Conservation (phyloP, 2,113 vertebrate genomes). For the Circaetus cinerascens region DNA sequence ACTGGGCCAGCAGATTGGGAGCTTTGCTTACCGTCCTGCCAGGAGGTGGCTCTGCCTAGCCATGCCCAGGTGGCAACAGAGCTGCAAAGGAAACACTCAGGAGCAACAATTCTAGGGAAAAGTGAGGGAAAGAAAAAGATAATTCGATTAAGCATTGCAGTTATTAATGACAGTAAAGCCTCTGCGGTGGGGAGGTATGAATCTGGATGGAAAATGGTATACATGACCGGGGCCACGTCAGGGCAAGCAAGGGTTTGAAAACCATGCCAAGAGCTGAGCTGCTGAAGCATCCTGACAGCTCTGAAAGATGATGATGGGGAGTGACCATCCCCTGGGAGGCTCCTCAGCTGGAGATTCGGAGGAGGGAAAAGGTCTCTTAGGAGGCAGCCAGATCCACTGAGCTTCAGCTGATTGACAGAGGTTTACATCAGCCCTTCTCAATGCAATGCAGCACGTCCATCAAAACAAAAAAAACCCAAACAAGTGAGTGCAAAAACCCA, state of each 20-base stretch:
- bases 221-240: neutral
- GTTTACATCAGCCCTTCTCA: neutral
- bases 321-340: neutral
- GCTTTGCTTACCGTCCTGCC: neutral
- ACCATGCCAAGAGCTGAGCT: neutral
- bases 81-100: neutral
- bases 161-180: neutral
- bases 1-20: neutral
- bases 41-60: constrained; percentile 56
- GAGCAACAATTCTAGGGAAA: neutral
- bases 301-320: neutral
- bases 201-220: neutral
- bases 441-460: rapidly evolving
- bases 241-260: neutral
- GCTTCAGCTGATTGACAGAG: neutral
- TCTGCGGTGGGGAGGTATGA: neutral
- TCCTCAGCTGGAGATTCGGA: neutral
- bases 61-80: neutral
- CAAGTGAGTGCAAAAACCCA: neutral
- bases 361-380: neutral
- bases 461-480: neutral
- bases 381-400: neutral
- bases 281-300: neutral
- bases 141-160: neutral
- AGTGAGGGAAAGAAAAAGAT: neutral